Evolutionary conservation across 2,113 vertebrate species (phyloP).

Genomic region (Callopanchax toddi): DNA sequence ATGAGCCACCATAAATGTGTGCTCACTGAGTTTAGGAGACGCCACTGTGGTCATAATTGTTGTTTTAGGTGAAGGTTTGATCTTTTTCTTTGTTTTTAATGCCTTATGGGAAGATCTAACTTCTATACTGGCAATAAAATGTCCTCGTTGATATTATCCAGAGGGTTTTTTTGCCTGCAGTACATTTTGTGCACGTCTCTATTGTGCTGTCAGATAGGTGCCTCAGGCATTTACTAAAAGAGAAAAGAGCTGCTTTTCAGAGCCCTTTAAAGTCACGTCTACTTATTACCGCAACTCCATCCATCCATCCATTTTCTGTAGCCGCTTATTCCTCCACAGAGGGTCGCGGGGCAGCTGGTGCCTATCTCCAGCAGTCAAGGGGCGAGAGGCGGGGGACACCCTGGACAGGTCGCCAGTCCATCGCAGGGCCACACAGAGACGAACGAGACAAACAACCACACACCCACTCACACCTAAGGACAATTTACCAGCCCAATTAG

Average conservation of each 20-base stretch:
- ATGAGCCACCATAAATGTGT: no score
- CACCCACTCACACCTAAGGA: no score
- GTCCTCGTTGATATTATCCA: constrained; percentile 7
- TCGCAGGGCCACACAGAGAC: no score
- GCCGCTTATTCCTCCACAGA: no score
- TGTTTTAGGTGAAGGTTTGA: not conserved
- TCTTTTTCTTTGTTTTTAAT: constrained; percentile 7
- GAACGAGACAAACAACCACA: no score
- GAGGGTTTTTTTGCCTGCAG: constrained; percentile 4
- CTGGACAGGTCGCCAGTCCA: no score
- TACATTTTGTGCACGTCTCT: constrained; percentile 24
- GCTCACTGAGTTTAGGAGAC: no score
- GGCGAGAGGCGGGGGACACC: no score
- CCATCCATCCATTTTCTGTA: no score
- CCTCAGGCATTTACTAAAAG: constrained; percentile 16
- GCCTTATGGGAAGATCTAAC: constrained; percentile 1
- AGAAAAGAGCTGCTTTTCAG: constrained; percentile 38
- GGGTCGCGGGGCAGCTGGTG: no score
- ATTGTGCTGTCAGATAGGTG: constrained; percentile 32
- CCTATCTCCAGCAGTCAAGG: no score
- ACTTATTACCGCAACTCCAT: constrained; percentile 3
- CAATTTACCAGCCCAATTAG: no score
- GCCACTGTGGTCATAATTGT: not conserved
- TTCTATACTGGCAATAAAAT: not conserved
- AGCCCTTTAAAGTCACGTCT: constrained; percentile 29